A percentile compares a stretch with the other conserved stretches of the same genome.
Evolutionary conservation across 2,888 invertebrate genomes (phyloP).

Genomic region (Horisme vitalbata): DNA sequence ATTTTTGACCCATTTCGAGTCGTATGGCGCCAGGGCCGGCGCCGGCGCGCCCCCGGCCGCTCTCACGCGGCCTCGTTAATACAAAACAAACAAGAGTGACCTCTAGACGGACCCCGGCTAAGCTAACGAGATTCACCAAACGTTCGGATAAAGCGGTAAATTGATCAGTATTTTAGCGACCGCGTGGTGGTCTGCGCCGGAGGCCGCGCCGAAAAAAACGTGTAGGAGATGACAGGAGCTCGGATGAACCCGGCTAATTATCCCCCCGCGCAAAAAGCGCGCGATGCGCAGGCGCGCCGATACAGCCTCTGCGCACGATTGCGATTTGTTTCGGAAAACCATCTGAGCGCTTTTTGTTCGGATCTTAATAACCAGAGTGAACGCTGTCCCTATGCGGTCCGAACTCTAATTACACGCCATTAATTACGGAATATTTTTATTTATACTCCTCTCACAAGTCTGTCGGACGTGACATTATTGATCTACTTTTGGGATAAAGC

Average conservation of each 20-base stretch:
- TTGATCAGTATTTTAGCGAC: conserved; percentile 72
- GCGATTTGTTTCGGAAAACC: conserved; percentile 60
- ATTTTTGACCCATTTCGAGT: conserved; percentile 72
- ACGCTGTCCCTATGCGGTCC: conserved; percentile 50
- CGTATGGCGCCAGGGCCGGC: conserved; percentile 72
- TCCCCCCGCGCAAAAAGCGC: conserved; percentile 61
- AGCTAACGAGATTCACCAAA: conserved; percentile 80
- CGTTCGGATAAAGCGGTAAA: conserved; percentile 80
- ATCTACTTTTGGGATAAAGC: conserved; percentile 53
- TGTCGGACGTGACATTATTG: conserved; percentile 55
- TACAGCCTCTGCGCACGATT: conserved; percentile 59
- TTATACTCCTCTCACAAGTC: conserved; percentile 47
- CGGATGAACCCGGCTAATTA: conserved; percentile 74
- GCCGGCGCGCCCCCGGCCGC: conserved; percentile 77
- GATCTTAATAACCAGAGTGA: conserved; percentile 56
- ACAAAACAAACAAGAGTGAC: conserved; percentile 82
- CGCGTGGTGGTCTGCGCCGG: conserved; percentile 70
- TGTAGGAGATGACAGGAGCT: conserved; percentile 78
- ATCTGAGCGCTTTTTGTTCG: conserved; percentile 52
- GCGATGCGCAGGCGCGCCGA: conserved; percentile 58
- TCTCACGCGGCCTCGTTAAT: conserved; percentile 69
- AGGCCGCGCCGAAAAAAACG: conserved; percentile 66
- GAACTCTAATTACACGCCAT: conserved; percentile 63
- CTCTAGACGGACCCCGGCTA: conserved; percentile 71
- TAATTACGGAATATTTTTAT: conserved; percentile 65